Conservation (phyloP, 2,888 invertebrate genomes). For the Spodoptera exigua region DNA sequence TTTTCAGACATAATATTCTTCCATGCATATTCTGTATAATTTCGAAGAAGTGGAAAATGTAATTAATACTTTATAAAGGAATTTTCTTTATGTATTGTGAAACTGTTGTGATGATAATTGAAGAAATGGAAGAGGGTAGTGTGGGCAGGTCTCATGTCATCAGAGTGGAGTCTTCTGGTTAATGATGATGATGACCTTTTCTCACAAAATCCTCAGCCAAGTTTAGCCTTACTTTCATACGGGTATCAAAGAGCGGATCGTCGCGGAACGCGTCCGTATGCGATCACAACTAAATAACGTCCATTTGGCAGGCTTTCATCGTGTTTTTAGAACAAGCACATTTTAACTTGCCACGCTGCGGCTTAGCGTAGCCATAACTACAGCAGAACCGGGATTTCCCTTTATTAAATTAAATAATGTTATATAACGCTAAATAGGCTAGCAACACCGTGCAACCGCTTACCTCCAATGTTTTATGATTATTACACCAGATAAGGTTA, state of each 20-base stretch:
- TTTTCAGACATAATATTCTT: too few relatives aligned
- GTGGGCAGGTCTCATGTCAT: too few relatives aligned
- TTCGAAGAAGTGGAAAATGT: too few relatives aligned
- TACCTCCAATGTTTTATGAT: slow-evolving; percentile 42
- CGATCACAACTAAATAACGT: slow-evolving; percentile 64
- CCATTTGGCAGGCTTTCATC: slow-evolving; percentile 76
- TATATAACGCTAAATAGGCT: slow-evolving; percentile 35
- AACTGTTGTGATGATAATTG: too few relatives aligned
- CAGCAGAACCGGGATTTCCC: slow-evolving; percentile 41
- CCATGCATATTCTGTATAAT: too few relatives aligned
- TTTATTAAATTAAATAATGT: slow-evolving; percentile 55
- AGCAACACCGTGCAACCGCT: slow-evolving; percentile 20
- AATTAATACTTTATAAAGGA: too few relatives aligned
- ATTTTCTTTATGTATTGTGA: too few relatives aligned
- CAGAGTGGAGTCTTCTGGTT: too few relatives aligned
- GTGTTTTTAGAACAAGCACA: slow-evolving; percentile 78
- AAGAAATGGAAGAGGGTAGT: too few relatives aligned
- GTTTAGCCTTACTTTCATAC: too few relatives aligned
- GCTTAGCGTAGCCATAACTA: slow-evolving; percentile 60
- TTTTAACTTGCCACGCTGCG: slow-evolving; percentile 69
- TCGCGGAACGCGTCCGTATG: slow-evolving; percentile 42
- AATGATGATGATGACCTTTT: too few relatives aligned
- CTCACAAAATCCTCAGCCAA: too few relatives aligned
- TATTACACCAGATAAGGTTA: slow-evolving; percentile 41
- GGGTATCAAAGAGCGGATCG: slow-evolving; percentile 3